phyloP scores from a whole-genome alignment of 2,797 vertebrate species.

The Brachyrhaphis roseni region DNA sequence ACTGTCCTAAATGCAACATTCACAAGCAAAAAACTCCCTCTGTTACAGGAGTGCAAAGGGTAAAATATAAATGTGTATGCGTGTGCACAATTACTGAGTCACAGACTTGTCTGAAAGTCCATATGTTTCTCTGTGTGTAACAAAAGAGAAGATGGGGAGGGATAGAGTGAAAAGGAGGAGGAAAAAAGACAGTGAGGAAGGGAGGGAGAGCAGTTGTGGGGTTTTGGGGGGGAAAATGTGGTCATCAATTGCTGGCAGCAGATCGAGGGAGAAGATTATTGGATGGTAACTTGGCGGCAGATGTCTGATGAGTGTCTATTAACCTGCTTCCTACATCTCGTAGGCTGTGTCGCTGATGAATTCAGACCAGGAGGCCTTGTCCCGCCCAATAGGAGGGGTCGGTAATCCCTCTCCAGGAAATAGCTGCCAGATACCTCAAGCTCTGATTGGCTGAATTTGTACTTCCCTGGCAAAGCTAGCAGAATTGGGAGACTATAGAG shows the following conservation, averaged over 20 bases:
- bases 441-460: slow-evolving; percentile 76
- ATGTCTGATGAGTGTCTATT: slow-evolving; percentile 89
- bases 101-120: slow-evolving; percentile 30
- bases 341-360: slow-evolving; percentile 80
- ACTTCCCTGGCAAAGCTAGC: slow-evolving; percentile 73
- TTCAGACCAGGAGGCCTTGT: slow-evolving; percentile 85
- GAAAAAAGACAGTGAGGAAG: slow-evolving; percentile 20
- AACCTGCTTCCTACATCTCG: slow-evolving; percentile 85
- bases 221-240: slow-evolving; percentile 74
- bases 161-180: slow-evolving; percentile 33
- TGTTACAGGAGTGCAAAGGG: slow-evolving; percentile 48
- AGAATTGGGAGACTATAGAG: slow-evolving; percentile 44
- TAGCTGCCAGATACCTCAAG: slow-evolving; percentile 74
- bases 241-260: slow-evolving; percentile 86
- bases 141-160: slow-evolving; percentile 49
- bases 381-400: slow-evolving; percentile 82
- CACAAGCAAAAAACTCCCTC: slow-evolving; percentile 75
- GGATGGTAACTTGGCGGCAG: slow-evolving; percentile 84
- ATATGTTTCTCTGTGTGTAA: slow-evolving; percentile 48
- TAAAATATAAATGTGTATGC: slow-evolving; percentile 22
- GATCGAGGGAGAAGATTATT: slow-evolving; percentile 84
- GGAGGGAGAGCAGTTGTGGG: slow-evolving; percentile 63
- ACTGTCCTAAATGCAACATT: slow-evolving; percentile 72
- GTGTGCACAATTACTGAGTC: slow-evolving; percentile 33
- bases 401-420: slow-evolving; percentile 82